Conservation (phyloP, 2,113 vertebrate genomes). For the Acrocephalus kingi region DNA sequence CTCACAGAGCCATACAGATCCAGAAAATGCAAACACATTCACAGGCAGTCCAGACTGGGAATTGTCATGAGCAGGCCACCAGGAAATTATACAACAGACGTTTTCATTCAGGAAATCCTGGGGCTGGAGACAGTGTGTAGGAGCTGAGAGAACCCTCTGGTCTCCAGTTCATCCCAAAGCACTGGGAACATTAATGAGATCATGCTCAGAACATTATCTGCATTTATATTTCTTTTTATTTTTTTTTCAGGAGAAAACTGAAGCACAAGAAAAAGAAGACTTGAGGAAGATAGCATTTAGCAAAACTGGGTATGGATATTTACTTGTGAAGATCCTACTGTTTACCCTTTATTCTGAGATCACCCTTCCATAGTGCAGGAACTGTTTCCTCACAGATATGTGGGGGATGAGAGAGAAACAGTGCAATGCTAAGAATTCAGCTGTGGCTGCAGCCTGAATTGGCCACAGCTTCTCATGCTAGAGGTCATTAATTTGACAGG, state of each 20-base stretch:
- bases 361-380: neutral
- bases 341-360: neutral
- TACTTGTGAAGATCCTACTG: neutral
- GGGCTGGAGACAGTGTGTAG: neutral
- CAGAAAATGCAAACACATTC: neutral
- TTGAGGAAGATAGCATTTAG: neutral
- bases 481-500: constrained; percentile 59
- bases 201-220: neutral
- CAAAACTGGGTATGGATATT: neutral
- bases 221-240: neutral
- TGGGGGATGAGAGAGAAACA: neutral
- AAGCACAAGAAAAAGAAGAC: neutral
- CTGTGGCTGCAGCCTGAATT: neutral
- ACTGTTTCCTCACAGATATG: neutral
- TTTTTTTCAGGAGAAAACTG: neutral
- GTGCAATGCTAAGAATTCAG: neutral
- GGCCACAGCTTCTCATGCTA: neutral
- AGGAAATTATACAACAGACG: neutral
- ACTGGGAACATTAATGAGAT: neutral
- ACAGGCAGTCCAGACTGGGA: neutral
- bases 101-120: neutral
- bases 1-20: neutral
- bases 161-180: neutral
- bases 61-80: neutral
- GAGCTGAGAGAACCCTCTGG: neutral